A percentile compares a stretch with the other conserved stretches of the same genome.
These are phyloP conservation scores for Scartelaos histophorus DNA, from an alignment of 2,113 vertebrate species.

Conservation along the genomic window DNA sequence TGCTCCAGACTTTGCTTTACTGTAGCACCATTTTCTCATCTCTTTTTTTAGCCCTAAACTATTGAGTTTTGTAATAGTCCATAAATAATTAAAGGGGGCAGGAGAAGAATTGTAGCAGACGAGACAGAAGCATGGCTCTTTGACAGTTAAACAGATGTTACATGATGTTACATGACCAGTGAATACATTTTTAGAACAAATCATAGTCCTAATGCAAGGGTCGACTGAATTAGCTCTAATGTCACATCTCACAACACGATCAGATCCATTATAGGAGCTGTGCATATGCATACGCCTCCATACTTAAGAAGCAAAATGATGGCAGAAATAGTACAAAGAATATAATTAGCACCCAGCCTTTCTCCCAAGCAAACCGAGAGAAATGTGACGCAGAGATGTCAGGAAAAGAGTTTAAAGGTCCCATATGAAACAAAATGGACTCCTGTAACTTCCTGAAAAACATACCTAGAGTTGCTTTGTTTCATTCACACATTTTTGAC, in stretches of 20 bases:
- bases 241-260: constrained; percentile 46
- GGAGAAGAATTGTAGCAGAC: constrained; percentile 16
- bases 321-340: constrained; percentile 33
- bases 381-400: constrained; percentile 24
- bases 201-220: constrained; percentile 27
- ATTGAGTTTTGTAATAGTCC: constrained; percentile 30
- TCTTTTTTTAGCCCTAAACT: constrained; percentile 14
- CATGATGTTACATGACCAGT: constrained; percentile 35
- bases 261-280: constrained; percentile 36
- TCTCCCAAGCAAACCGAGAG: constrained; percentile 48
- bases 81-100: constrained; percentile 62
- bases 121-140: constrained; percentile 7
- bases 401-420: no score
- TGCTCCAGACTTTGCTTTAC: background rate
- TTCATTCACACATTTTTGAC: no score
- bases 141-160: constrained; percentile 22
- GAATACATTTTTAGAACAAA: constrained; percentile 49
- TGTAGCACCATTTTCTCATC: background rate
- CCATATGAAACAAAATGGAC: no score
- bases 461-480: no score
- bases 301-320: constrained; percentile 48
- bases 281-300: constrained; percentile 53
- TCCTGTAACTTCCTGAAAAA: no score
- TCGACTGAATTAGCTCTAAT: constrained; percentile 41
- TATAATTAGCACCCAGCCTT: constrained; percentile 50